Base-by-base conservation (phyloP, 2,888 invertebrate species). In the Quadroppia sp. region DNA sequence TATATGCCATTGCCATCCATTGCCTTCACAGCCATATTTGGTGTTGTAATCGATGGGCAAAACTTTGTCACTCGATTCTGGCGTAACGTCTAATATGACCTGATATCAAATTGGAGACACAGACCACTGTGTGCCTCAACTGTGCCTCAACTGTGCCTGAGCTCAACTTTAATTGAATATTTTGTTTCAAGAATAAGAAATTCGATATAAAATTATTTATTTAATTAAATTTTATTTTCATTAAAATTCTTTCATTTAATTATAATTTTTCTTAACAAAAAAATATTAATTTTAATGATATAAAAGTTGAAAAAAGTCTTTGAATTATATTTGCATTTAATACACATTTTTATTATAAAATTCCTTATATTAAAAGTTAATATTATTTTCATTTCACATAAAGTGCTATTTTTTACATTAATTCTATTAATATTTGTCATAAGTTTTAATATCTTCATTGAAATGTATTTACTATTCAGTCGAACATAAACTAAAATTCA, bases 21-120 rank as follows among this genome's bases (percentile, higher is more conserved):
- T 30, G 61, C 61, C 67, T 61, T 28, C 61, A 30, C 32, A 11
- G 61, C 61, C 67, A 67, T 67, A 67, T 67, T 67, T 32, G 67
- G 67, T 23, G 13, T 40, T 42, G 36, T 25, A 67, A 42, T 42
- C 6, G n/a, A 15, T 40, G 3, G 9, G 42, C 67, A 42, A 23
- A 36, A 40, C 17, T 67, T 3, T 67, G 67, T 32, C 42, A 67
- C 67, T 42, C 20, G 42, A 67, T 67, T 3, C 42, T 23, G 4
- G 32, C 25, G n/a, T 23, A 42, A 42, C 67, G 42, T 67, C 40
- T 67, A 23, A 67, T 67, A 67, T 67, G 67, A 42, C 67, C 42
- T 67, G 6, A n/a, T 36, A 67, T 67, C 40, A 67, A 67, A 67
- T 67, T 67, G 42, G 36, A 40, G 23, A 11, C 6, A 23, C 17